Conservation (phyloP, 2,113 vertebrate genomes). For the Pedetes capensis region DNA sequence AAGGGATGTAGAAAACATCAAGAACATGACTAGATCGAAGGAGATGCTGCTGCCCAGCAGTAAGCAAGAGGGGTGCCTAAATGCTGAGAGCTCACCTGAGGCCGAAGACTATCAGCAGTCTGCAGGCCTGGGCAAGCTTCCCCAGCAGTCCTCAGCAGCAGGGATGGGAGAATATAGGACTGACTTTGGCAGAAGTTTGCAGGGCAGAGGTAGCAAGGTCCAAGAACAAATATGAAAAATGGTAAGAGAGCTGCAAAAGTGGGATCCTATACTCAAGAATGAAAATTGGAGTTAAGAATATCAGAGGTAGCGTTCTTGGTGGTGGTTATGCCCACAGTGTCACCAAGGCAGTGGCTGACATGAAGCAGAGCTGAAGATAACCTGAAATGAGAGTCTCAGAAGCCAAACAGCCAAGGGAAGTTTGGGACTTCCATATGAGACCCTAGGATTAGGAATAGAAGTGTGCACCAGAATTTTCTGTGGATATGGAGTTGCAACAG, state of each 20-base stretch:
- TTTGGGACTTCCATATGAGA: not conserved
- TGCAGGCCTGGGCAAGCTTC: not conserved
- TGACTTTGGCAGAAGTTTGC: not conserved
- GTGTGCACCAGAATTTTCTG: not conserved
- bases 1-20: not conserved
- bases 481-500: not conserved
- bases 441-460: not conserved
- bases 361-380: not conserved
- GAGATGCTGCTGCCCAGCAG: not conserved
- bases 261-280: not conserved
- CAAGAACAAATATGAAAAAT: not conserved
- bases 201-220: not conserved
- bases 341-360: not conserved
- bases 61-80: not conserved
- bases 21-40: not conserved
- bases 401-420: not conserved
- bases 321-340: not conserved
- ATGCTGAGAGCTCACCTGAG: not conserved
- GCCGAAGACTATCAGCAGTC: not conserved
- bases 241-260: not conserved
- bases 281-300: not conserved
- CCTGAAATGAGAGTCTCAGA: not conserved
- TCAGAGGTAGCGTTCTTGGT: not conserved
- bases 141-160: not conserved
- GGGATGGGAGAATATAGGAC: not conserved